These are phyloP conservation scores for Otocyon megalotis DNA, from an alignment of 2,113 vertebrate genomes.

Conservation along the genomic window DNA sequence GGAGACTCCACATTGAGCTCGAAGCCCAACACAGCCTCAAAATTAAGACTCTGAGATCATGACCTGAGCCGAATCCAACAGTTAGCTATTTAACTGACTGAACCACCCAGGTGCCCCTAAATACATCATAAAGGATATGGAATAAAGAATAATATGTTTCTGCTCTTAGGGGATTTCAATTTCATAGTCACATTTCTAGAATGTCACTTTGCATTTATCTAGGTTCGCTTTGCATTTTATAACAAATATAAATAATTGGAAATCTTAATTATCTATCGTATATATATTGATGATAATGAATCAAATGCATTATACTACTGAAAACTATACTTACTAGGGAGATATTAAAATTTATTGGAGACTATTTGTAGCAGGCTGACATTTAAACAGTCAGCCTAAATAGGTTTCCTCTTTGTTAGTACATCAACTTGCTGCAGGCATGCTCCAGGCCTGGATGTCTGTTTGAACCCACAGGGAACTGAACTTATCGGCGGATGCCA, in stretches of 20 bases:
- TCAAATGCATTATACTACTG: constrained; percentile 3
- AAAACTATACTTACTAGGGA: constrained; percentile 32
- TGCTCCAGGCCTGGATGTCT: constrained; percentile 68
- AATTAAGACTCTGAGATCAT: background rate
- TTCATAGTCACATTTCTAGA: constrained; percentile 36
- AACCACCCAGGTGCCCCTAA: background rate
- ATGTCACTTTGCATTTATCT: constrained; percentile 35
- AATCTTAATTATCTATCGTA: background rate
- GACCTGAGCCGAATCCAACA: background rate
- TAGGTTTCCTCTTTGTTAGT: constrained; percentile 64
- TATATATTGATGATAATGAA: constrained; percentile 23
- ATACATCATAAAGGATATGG: background rate
- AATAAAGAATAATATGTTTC: background rate
- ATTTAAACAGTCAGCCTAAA: constrained; percentile 74
- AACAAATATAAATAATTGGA: constrained; percentile 40
- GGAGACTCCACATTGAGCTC: background rate
- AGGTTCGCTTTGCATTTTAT: background rate
- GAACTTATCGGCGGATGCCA: constrained; percentile 68
- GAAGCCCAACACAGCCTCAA: background rate
- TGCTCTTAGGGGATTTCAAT: background rate
- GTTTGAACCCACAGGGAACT: constrained; percentile 66
- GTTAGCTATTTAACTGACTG: background rate
- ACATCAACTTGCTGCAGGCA: constrained; percentile 77
- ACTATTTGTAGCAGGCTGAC: constrained; percentile 70
- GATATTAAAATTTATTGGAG: constrained; percentile 67